Percentiles rank a stretch among this genome's conserved stretches.
These are phyloP conservation scores for Oreochromis mossambicus DNA, from an alignment of 2,797 vertebrate genomes.

Conservation along the genomic window DNA sequence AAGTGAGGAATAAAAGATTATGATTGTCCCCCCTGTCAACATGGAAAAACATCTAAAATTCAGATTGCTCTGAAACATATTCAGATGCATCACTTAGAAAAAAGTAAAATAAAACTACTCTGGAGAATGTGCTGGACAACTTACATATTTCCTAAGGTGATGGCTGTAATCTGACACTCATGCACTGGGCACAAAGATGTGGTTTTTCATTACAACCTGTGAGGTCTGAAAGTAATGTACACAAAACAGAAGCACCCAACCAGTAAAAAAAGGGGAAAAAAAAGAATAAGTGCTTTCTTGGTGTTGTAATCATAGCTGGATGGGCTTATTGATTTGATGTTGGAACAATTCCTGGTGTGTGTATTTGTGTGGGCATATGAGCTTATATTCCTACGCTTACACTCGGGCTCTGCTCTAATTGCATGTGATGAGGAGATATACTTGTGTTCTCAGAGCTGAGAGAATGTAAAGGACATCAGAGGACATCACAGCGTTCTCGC, in stretches of 20 bases:
- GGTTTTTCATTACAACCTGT: conserved; percentile 35
- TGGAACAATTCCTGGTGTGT: neutral
- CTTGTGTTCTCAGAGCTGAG: conserved; percentile 1
- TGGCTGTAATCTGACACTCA: conserved; percentile 38
- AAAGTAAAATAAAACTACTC: conserved; percentile 33
- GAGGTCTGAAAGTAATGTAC: conserved; percentile 30
- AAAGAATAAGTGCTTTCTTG: neutral
- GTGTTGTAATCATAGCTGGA: conserved; percentile 37
- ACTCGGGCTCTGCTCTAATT: conserved; percentile 23
- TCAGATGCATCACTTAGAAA: conserved; percentile 43
- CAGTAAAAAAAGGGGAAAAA: neutral
- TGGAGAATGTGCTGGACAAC: conserved; percentile 38
- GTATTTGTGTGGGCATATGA: neutral
- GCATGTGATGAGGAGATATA: conserved; percentile 35
- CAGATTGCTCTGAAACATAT: conserved; percentile 40
- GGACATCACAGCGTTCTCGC: conserved; percentile 39
- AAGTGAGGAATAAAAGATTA: neutral
- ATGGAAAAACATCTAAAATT: conserved; percentile 28
- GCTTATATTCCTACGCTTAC: neutral
- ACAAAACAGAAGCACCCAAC: conserved; percentile 21
- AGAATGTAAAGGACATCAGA: conserved; percentile 44
- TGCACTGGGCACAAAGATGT: conserved; percentile 41
- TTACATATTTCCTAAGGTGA: conserved; percentile 45
- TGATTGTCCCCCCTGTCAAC: conserved; percentile 7
- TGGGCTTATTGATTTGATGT: conserved; percentile 42